Evolutionary conservation across 1,140 invertebrate species (phyloP), one percentile per base, ranked within the genome.

Genomic region (Mycetomoellerius zeteki): DNA sequence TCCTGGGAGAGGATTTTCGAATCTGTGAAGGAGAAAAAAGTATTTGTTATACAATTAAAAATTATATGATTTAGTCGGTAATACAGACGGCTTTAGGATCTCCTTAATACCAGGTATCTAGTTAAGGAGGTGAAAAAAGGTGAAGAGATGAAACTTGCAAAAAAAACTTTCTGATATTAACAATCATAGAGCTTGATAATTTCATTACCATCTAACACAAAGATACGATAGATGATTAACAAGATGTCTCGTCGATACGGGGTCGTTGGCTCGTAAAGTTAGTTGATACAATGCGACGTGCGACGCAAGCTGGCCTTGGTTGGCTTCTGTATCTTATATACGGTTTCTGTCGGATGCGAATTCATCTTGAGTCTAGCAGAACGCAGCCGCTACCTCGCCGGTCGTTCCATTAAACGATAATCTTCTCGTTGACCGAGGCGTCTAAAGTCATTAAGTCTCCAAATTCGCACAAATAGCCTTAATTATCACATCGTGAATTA

Each of bases 281-380:
- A 82, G 54, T 75, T 19, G 86, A 77, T 62, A 76, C 71, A 72
- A 76, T 60, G 43, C 30, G 69, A 52, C 65, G 72, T 27, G 65
- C 75, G 65, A 56, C 19, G 14, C 10, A 58, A 27, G 50, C 27
- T 33, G 60, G 60, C 8, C 37, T 73, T 62, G 27, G 47, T 10
- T 72, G 86, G 86, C 84, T 88, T 89, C 77, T 75, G 56, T 65
- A 69, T 64, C 78, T 89, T 85, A 81, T 27, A 27, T 87, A 89
- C 73, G 86, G 75, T 91, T 92, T 92, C 86, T 86, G 86, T 56
- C 86, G 85, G 85, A 91, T 88, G 69, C 43, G 88, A 60, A 90
- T 73, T 88, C 78, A 75, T 89, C 72, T 71, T 77, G 54, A 78
- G 65, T 30, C 72, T 37, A 58, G 16, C 27, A 50, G 27, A 60